Evolutionary conservation across 2,888 invertebrate genomes (phyloP), one percentile per base, ranked within the genome.

Genomic region (Lumbricus terrestris): DNA sequence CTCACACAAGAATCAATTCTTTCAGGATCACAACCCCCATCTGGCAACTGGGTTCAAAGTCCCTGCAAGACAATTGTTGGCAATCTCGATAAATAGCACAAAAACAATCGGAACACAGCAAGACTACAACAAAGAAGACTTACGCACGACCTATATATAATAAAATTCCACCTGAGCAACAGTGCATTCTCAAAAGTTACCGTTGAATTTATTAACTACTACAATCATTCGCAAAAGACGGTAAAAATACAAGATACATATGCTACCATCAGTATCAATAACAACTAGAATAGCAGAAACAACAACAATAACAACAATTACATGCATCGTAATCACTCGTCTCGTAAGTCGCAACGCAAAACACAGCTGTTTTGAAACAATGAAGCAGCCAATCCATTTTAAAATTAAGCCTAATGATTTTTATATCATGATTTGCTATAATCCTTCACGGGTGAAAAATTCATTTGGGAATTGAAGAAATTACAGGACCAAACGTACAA

Each of bases 161-260:
- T 35, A 34, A 85, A 35, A 85, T 85, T 85, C 37, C 85, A 85
- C 85, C 85, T 85, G 85, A 85, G 85, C 85, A 85, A 85, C 29
- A 85, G 85, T 85, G 85, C 85, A 85, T 85, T 85, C 37, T 85
- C 85, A 85, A 85, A 34, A 85, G 35, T 37, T 85, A 35, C 85
- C n/a, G n/a, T 69, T n/a, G 69, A 69, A 69, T 69, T 69, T 69
- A 69, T 85, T 34, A n/a, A 85, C 34, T 85, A 85, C 85, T 37
- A 85, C n/a, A 85, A 34, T 85, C 85, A 85, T 34, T 85, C 37
- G 8, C 34, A 35, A 85, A 85, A 85, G 37, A 37, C 8, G 4
- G 34, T 34, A 34, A 85, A 85, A 85, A 85, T 85, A 85, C 85
- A 85, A 85, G 85, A 85, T 34, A 85, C 35, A 85, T 37, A 85